These are phyloP conservation scores for Caenorhabditis latens DNA, from an alignment of 1,140 invertebrate species.

Conservation along the genomic window DNA sequence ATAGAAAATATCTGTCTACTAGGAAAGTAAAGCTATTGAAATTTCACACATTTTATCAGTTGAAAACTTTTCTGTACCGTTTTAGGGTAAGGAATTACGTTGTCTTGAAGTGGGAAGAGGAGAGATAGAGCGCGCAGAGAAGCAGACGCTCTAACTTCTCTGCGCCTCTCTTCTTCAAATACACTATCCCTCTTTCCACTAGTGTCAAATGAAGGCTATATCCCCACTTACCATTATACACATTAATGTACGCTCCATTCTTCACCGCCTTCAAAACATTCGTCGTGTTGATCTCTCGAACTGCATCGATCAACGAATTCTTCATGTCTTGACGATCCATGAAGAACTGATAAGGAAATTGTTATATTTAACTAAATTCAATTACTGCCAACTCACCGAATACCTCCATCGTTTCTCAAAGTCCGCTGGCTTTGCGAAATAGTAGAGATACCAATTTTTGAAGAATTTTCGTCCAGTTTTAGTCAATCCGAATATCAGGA, in stretches of 20 bases:
- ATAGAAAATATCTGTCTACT: too few species aligned
- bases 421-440: not conserved
- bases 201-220: too few species aligned
- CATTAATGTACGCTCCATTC: not conserved
- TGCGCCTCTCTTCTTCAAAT: too few species aligned
- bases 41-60: too few species aligned
- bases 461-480: not conserved
- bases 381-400: not conserved
- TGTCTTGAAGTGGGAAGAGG: too few species aligned
- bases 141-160: too few species aligned
- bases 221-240: not conserved
- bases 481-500: not conserved
- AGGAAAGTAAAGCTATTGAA: too few species aligned
- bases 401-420: conserved; percentile 11
- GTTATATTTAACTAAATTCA: too few species aligned
- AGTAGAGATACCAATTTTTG: not conserved
- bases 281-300: not conserved
- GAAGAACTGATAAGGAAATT: not conserved
- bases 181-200: too few species aligned
- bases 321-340: not conserved
- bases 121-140: too few species aligned
- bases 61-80: too few species aligned
- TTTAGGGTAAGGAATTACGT: too few species aligned
- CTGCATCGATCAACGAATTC: not conserved
- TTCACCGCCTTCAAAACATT: not conserved